phyloP scores from a whole-genome alignment of 2,888 invertebrate genomes.

The Calliphora vomitoria region DNA sequence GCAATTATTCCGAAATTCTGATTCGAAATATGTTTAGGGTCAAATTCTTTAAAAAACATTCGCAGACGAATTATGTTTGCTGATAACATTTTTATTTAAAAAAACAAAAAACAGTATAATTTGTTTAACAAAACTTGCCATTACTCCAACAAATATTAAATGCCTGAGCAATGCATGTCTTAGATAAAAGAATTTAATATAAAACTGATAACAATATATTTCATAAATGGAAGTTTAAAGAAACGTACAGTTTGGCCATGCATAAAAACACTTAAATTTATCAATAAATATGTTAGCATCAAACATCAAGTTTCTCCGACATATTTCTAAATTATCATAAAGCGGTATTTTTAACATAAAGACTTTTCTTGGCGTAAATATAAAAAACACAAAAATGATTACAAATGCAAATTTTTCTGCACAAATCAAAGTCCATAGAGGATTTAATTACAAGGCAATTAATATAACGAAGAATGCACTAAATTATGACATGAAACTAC shows the following conservation, averaged over 20 bases:
- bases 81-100: neutral
- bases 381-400: slow-evolving; percentile 7
- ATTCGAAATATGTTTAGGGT: neutral
- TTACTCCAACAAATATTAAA: neutral
- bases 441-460: slow-evolving; percentile 2
- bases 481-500: neutral
- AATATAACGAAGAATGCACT: neutral
- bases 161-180: neutral
- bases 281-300: neutral
- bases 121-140: neutral
- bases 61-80: neutral
- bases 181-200: neutral
- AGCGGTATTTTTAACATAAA: slow-evolving; percentile 13
- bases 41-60: neutral
- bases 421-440: slow-evolving; percentile 45
- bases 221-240: neutral
- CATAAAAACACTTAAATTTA: neutral
- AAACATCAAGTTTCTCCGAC: neutral
- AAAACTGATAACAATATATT: neutral
- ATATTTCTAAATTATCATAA: slow-evolving; percentile 6
- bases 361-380: neutral
- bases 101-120: too few relatives aligned
- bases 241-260: neutral
- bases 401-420: slow-evolving; percentile 5
- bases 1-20: too few relatives aligned